These are phyloP conservation scores for Hipparchia sbordonii DNA, from an alignment of 2,888 invertebrate species.

Conservation along the genomic window DNA sequence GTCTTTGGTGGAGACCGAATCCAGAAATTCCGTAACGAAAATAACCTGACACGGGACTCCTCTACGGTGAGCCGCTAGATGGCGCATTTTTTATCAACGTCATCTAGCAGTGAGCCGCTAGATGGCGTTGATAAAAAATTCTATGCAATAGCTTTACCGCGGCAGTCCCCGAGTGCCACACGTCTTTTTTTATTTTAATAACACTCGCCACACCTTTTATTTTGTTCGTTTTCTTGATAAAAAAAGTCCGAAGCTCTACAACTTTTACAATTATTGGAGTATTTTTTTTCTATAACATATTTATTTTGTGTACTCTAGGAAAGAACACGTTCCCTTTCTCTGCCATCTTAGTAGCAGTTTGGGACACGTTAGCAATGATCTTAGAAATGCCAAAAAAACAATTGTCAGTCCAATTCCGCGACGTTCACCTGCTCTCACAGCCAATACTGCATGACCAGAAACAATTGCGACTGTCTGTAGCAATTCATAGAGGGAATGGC, in stretches of 20 bases:
- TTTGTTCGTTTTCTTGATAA: background rate
- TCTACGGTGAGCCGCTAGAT: too few species aligned
- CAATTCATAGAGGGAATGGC: conserved; percentile 84
- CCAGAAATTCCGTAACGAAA: too few species aligned
- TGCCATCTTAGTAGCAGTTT: conserved; percentile 86
- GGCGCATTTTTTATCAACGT: too few species aligned
- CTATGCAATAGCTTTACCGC: too few species aligned
- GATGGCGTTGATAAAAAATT: too few species aligned
- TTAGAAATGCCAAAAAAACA: conserved; percentile 79
- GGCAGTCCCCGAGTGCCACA: too few species aligned
- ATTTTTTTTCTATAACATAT: background rate
- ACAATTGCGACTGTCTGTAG: conserved; percentile 76
- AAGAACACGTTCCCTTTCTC: conserved; percentile 90
- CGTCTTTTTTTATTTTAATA: too few species aligned
- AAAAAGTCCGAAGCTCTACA: too few species aligned
- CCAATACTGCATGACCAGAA: conserved; percentile 82
- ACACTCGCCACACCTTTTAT: too few species aligned
- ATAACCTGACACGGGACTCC: too few species aligned
- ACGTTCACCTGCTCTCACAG: conserved; percentile 83
- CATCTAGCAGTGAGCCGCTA: too few species aligned
- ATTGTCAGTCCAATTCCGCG: conserved; percentile 86
- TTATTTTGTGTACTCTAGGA: conserved; percentile 56
- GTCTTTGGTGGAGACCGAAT: too few species aligned
- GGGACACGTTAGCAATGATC: conserved; percentile 87
- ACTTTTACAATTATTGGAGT: background rate